A percentile compares a stretch with the other conserved stretches of the same genome.
These are phyloP conservation scores for Heloderma charlesbogerti DNA, from an alignment of 2,113 vertebrate species.

Conservation along the genomic window DNA sequence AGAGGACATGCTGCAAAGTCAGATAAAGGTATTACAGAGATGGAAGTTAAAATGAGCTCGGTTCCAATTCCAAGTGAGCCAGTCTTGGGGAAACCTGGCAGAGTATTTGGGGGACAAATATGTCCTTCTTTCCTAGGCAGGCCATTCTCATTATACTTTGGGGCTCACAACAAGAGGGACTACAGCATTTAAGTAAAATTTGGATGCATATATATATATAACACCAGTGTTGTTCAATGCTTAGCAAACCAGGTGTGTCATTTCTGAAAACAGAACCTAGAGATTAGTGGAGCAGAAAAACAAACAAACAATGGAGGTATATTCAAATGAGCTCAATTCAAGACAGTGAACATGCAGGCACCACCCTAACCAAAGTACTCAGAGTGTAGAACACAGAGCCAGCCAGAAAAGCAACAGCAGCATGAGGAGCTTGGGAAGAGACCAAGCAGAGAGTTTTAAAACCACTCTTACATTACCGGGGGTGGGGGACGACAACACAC, in stretches of 20 bases:
- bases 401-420: not conserved
- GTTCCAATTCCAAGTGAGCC: not conserved
- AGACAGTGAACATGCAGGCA: not conserved
- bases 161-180: not conserved
- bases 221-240: not conserved
- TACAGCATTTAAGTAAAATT: not conserved
- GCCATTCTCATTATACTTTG: not conserved
- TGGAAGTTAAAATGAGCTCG: not conserved
- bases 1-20: not conserved
- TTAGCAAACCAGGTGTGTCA: not conserved
- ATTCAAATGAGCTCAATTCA: not conserved
- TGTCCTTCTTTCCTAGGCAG: not conserved
- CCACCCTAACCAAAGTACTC: not conserved
- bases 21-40: not conserved
- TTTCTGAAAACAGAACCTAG: conserved; percentile 7
- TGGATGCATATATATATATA: not conserved
- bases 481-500: no score
- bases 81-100: not conserved
- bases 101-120: not conserved
- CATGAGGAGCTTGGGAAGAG: not conserved
- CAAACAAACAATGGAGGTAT: not conserved
- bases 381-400: not conserved
- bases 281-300: not conserved
- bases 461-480: not conserved
- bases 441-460: not conserved